These are phyloP conservation scores for Sceloporus undulatus DNA, from an alignment of 2,113 vertebrate species.

Conservation along the genomic window DNA sequence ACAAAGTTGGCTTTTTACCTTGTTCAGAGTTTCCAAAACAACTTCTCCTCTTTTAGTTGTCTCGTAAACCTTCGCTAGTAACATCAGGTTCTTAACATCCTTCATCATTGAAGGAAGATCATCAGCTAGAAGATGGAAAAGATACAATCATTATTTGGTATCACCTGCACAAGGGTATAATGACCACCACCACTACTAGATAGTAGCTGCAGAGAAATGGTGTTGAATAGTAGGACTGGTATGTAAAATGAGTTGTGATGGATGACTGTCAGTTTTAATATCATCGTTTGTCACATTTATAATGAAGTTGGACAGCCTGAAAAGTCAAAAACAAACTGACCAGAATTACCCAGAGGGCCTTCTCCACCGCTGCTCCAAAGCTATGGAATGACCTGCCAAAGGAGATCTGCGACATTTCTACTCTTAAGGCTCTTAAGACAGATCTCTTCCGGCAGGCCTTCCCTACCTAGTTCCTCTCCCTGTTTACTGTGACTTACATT, in stretches of 20 bases:
- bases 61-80: conserved; percentile 72
- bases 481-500: too few relatives aligned
- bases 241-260: background rate
- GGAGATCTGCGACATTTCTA: too few relatives aligned
- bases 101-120: conserved; percentile 75
- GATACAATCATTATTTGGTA: background rate
- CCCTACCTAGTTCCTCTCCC: too few relatives aligned
- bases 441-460: too few relatives aligned
- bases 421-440: too few relatives aligned
- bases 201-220: background rate
- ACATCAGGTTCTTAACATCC: conserved; percentile 74
- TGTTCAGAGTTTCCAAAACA: conserved; percentile 68
- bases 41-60: conserved; percentile 63
- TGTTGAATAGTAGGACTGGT: background rate
- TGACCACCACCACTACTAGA: background rate
- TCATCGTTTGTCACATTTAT: too few relatives aligned
- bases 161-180: background rate
- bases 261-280: too few relatives aligned
- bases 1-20: conserved; percentile 63
- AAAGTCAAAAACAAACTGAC: too few relatives aligned
- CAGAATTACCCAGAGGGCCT: too few relatives aligned
- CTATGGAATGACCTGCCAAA: too few relatives aligned
- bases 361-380: too few relatives aligned
- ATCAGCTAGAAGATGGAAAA: conserved; percentile 61
- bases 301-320: too few relatives aligned